Evolutionary conservation across 2,888 invertebrate genomes (phyloP), one percentile per base, ranked within the genome.

Genomic region (Parapristionchus giblindavisi): DNA sequence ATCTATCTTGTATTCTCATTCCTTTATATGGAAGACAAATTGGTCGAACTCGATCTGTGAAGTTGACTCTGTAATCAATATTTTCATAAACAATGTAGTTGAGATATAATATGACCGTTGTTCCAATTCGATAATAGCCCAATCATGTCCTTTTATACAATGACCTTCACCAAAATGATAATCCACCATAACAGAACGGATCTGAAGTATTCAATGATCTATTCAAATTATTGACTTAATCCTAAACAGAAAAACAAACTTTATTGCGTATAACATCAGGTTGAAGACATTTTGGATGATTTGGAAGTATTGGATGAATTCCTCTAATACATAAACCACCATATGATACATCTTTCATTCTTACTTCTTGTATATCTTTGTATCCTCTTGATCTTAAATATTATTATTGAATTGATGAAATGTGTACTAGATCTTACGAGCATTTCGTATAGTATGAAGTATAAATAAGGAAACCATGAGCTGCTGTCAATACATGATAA

Each of bases 401-500:
- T 27, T 14, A 8, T 54, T 54, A 6, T 17, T 14, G 5, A 8
- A 14, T 61, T 34, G 24, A 17, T 34, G 5, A 6, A 21, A 8
- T 17, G 24, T 17, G 43, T 43, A 17, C 29, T 29, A 61, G 5
- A 27, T 34, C 71, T 54, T 34, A 71, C 71, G 54, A 58, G 58
- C 71, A 71, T 40, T 58, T 54, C 6, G 71, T 56, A 29, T 29
- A 36, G 27, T 71, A 71, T 3, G 71, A 40, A n/a, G 71, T 56
- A 27, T 43, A 56, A 17, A 38, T 78, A 11, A 87, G 70, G 75
- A 87, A 87, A 1, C 85, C 87, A 73, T 87, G 87, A 6, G 87
- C 87, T 0, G 81, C 87, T 2, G 87, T 87, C 8, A 87, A 70
- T 71, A 87, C 85, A 66, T 87, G 87, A 73, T 81, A 85, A 0